phyloP scores from a whole-genome alignment of 1,140 invertebrate species.

The Drosophila suzukii region DNA sequence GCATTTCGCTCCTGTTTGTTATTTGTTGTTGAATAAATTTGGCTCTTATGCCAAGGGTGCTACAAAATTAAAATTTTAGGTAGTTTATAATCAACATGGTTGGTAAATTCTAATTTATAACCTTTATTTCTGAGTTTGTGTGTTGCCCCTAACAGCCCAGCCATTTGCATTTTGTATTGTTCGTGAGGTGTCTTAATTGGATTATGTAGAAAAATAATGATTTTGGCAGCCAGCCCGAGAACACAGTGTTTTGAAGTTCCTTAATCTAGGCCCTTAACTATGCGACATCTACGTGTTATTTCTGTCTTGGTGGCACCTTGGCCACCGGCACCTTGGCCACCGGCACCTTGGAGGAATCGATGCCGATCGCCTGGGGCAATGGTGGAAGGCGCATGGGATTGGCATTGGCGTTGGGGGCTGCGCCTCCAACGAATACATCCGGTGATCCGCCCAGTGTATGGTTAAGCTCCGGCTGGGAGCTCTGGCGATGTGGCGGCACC shows the following conservation, averaged over 20 bases:
- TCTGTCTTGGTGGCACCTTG: constrained; percentile 23
- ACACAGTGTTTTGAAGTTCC: constrained; percentile 23
- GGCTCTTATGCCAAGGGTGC: neutral
- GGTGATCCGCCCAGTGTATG: neutral
- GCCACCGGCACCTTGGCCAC: constrained; percentile 47
- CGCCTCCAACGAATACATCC: constrained; percentile 5
- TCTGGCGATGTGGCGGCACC: constrained; percentile 46
- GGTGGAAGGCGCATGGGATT: constrained; percentile 9
- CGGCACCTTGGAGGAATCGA: constrained; percentile 33
- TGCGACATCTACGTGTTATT: constrained; percentile 13
- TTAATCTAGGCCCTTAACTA: constrained; percentile 27
- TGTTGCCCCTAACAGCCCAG: neutral
- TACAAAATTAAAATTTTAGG: no score
- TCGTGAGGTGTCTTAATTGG: constrained; percentile 21
- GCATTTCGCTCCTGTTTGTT: constrained; percentile 10
- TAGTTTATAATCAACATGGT: no score
- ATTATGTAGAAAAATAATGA: constrained; percentile 41
- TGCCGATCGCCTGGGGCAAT: constrained; percentile 12
- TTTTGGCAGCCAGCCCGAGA: constrained; percentile 21
- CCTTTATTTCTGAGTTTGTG: no score
- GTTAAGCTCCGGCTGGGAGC: constrained; percentile 3
- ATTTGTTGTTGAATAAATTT: constrained; percentile 32
- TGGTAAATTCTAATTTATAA: no score
- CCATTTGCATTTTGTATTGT: neutral
- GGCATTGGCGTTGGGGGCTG: neutral